Base-by-base conservation (phyloP, 2,113 vertebrate species). In the Catharus fuscescens region DNA sequence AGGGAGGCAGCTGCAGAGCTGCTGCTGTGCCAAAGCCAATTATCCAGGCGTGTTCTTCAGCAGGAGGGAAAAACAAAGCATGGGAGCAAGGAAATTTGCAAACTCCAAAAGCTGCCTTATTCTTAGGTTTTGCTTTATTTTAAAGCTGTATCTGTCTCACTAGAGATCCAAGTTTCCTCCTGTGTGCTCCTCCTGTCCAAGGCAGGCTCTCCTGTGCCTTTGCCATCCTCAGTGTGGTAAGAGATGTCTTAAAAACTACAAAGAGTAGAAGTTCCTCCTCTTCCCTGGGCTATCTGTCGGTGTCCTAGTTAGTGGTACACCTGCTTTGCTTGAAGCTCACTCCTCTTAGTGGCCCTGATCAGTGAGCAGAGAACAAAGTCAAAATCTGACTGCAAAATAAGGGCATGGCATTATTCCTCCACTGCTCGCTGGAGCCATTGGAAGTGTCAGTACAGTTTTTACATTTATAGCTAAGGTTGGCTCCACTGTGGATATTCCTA, bases 141-240 rank as follows among this genome's bases (percentile, higher is more conserved):
- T 64, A 48, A 69, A 78, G n/a, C 40, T n/a, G 9, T 8, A 0
- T 44, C 18, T 67, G 73, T 38, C 21, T 62, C 34, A 2, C 42
- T 38, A 4, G 67, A 44, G 28, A 42, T 24, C 20, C 9, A 18
- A 2, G n/a, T 36, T 87, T 34, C 21, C 36, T 64, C 24, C 29
- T 18, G 1, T 25, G 42, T 44, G 53, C 45, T 67, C 9, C 69
- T 69, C 17, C 38, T 54, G 26, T 60, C 53, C 52, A 38, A 67
- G 47, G 53, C 44, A 21, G 65, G 38, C 26, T 71, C 20, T 88
- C 48, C 48, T 40, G 14, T 40, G 53, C 70, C 26, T 66, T 91
- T 2, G 3, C 32, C 31, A 45, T 48, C 67, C 40, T 62, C 11
- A 0, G 1, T 2, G 0, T 74, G 19, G 40, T 64, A 25, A 52